These are phyloP conservation scores for Platynereis dumerilii DNA, from an alignment of 2,888 invertebrate species.

Conservation along the genomic window DNA sequence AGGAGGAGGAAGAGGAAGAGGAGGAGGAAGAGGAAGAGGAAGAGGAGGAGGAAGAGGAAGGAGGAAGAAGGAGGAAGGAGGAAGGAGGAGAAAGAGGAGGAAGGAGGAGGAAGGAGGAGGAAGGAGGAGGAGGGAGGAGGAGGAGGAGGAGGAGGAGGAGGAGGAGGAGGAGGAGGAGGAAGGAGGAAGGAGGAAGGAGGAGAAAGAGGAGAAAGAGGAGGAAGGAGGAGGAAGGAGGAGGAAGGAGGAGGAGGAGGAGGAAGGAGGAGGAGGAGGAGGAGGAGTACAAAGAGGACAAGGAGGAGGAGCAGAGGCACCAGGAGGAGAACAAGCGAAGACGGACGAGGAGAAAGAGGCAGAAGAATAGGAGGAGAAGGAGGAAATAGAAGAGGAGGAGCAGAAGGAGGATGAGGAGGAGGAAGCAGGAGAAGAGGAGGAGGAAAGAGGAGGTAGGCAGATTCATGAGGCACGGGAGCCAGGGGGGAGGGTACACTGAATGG, in stretches of 20 bases:
- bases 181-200: slow-evolving; percentile 10
- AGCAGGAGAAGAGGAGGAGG: background rate
- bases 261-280: too few relatives aligned
- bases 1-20: slow-evolving; percentile 10
- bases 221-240: background rate
- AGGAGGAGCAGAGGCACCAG: background rate
- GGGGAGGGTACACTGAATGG: too few relatives aligned
- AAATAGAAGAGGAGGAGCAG: too few relatives aligned
- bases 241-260: slow-evolving; percentile 7
- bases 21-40: background rate
- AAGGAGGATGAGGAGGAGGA: too few relatives aligned
- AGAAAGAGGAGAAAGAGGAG: slow-evolving; percentile 6
- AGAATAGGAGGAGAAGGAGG: too few relatives aligned
- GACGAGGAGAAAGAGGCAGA: too few relatives aligned
- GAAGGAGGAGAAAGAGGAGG: background rate
- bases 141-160: slow-evolving; percentile 21
- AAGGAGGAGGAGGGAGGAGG: slow-evolving; percentile 12
- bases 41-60: background rate
- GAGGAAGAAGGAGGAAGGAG: background rate
- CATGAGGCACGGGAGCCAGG: background rate
- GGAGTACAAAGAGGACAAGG: slow-evolving; percentile 7
- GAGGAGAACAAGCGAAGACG: background rate
- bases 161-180: slow-evolving; percentile 14
- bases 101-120: background rate
- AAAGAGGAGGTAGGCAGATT: background rate